Evolutionary conservation across 2,113 vertebrate genomes (phyloP), one percentile per base, ranked within the genome.

Genomic region (Melanerpes formicivorus): DNA sequence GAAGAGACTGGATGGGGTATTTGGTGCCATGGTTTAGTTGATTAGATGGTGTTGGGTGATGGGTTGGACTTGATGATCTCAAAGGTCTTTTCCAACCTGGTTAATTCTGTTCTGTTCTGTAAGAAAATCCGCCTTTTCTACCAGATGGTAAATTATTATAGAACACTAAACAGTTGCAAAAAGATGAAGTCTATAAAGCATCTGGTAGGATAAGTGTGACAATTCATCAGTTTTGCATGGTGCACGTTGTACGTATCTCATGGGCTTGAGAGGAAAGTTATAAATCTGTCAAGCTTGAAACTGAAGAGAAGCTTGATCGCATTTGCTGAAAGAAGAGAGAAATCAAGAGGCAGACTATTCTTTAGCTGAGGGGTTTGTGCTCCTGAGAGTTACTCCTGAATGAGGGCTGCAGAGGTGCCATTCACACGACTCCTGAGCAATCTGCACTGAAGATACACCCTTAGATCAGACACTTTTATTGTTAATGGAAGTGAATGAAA

Each of bases 131-230:
- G 80, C 6, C 30, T 83, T 89, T 88, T 78, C 42, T 95, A 59
- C 78, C 85, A 95, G 91, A 92, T 96, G 90, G 83, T 74, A 87
- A 88, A 95, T 96, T 92, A 87, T 93, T 90, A 63, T 83, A 70
- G 82, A 81, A 52, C 46, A 91, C 65, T 94, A 92, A 96, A 89
- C 87, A 84, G 82, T 89, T 93, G 81, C 76, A 91, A 83, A 94
- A 95, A 91, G 89, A 95, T 89, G 70, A 91, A 92, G 88, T 87
- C 91, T 88, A 85, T 94, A 96, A 96, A 96, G 92, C 89, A 86
- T 80, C 92, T 94, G 92, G 67, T 90, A 52, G 81, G n/a, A 26
- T 92, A 90, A 84, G 67, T 79, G 63, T 44, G 88, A 87, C 63
- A 93, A 62, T 84, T 88, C 81, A 86, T 95, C 75, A 71, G 72